Conservation (phyloP, 2,888 invertebrate species). For the Dolichopus griseipennis region DNA sequence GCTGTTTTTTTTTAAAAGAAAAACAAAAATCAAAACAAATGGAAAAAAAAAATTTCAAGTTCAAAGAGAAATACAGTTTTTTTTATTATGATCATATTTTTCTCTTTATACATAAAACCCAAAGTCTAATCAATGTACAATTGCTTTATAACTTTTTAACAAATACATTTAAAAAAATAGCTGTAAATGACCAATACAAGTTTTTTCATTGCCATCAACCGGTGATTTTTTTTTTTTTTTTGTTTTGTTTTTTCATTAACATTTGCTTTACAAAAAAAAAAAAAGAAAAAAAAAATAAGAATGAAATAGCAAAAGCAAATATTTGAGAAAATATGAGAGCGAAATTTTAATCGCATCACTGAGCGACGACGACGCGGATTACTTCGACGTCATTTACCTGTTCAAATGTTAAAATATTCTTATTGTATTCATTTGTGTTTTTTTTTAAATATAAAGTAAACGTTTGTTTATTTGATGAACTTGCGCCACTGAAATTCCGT, state of each 20-base stretch:
- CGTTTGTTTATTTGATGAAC: not conserved
- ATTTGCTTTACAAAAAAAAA: slow-evolving; percentile 12
- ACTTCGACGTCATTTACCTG: slow-evolving; percentile 8
- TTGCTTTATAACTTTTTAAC: not conserved
- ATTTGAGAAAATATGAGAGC: not conserved
- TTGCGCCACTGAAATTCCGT: not conserved
- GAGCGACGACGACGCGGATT: slow-evolving; percentile 10
- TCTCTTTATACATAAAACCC: too few species aligned
- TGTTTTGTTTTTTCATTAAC: slow-evolving; percentile 15
- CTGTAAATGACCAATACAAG: slow-evolving; percentile 24
- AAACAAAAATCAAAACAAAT: slow-evolving; percentile 27
- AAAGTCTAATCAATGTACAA: too few species aligned
- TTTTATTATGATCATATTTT: slow-evolving; percentile 2
- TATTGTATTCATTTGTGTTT: not conserved
- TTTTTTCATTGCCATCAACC: slow-evolving; percentile 17
- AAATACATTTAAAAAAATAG: slow-evolving; percentile 20
- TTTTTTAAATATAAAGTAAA: too few species aligned
- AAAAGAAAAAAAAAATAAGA: slow-evolving; percentile 9
- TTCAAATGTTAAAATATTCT: not conserved
- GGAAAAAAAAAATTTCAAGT: slow-evolving; percentile 26
- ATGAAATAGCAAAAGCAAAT: slow-evolving; percentile 17
- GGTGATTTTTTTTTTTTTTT: slow-evolving; percentile 19
- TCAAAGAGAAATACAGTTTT: slow-evolving; percentile 7
- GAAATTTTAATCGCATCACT: slow-evolving; percentile 16
- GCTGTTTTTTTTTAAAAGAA: not conserved